A percentile compares a stretch with the other conserved stretches of the same genome.
Evolutionary conservation across 2,113 vertebrate genomes (phyloP).

Genomic region (Chaetorhynchus papuensis): DNA sequence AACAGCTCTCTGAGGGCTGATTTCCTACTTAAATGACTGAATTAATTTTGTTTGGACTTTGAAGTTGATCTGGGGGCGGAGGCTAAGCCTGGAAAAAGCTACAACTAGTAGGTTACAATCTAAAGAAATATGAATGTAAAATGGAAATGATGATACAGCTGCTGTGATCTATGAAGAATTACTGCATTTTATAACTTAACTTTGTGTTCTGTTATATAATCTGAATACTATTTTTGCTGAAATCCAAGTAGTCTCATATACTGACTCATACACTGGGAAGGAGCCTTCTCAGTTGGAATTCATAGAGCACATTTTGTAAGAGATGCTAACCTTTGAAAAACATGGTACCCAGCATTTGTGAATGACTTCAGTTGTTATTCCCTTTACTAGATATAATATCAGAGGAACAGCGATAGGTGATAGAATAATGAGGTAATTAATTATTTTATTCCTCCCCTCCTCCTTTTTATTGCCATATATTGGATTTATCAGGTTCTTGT

Average conservation of each 20-base stretch:
- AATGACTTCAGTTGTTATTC: conserved; percentile 80
- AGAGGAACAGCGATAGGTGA: conserved; percentile 97
- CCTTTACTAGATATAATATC: conserved; percentile 92
- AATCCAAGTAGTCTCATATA: background rate
- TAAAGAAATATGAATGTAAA: background rate
- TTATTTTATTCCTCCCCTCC: conserved; percentile 62
- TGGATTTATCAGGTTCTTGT: conserved; percentile 62
- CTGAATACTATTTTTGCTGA: conserved; percentile 11
- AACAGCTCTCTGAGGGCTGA: background rate
- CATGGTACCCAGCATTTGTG: conserved; percentile 52
- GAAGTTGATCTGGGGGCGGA: background rate
- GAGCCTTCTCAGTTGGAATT: background rate
- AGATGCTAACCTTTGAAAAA: conserved; percentile 50
- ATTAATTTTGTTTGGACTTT: background rate
- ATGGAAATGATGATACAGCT: background rate
- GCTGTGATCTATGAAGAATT: background rate
- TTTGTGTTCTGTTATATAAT: background rate
- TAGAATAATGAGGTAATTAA: conserved; percentile 98
- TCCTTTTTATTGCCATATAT: conserved; percentile 29
- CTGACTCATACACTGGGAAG: background rate
- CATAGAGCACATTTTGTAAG: background rate
- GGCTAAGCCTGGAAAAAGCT: background rate
- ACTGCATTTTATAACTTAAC: background rate
- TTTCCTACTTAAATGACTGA: background rate
- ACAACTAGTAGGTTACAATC: background rate